phyloP scores from a whole-genome alignment of 1,140 invertebrate genomes.

The Pantala flavescens region DNA sequence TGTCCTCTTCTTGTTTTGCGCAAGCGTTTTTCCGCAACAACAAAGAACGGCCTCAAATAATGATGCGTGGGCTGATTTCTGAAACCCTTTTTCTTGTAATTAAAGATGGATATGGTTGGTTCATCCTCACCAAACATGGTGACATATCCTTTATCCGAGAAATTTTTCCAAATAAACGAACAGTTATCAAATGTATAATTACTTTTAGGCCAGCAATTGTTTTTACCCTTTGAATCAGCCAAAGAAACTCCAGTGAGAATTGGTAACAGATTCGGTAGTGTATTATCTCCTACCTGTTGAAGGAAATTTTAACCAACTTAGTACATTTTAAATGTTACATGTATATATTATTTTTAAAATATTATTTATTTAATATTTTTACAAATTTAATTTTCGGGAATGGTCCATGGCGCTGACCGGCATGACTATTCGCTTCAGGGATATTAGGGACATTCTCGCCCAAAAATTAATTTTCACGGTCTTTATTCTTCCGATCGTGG shows the following conservation, averaged over 20 bases:
- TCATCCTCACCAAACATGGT: conserved; percentile 35
- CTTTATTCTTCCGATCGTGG: too few species aligned
- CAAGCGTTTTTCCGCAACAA: not conserved
- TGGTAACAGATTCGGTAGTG: conserved; percentile 32
- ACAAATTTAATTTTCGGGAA: too few species aligned
- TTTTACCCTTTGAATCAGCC: conserved; percentile 18
- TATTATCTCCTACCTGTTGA: conserved; percentile 28
- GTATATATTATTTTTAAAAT: too few species aligned
- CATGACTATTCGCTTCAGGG: too few species aligned
- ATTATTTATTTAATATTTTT: too few species aligned
- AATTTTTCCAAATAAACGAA: conserved; percentile 34
- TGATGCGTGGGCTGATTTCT: conserved; percentile 31
- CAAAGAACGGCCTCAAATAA: conserved; percentile 29
- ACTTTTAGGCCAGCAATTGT: not conserved
- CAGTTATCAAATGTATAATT: conserved; percentile 27
- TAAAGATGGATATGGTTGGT: conserved; percentile 31
- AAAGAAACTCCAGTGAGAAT: conserved; percentile 26
- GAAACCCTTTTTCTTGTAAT: conserved; percentile 34
- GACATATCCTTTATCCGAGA: conserved; percentile 28
- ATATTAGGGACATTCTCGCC: too few species aligned
- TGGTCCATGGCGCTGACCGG: too few species aligned
- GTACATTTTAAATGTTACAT: too few species aligned
- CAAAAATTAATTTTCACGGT: too few species aligned
- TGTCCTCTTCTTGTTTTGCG: conserved; percentile 22
- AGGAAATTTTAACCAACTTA: too few species aligned